Conservation (phyloP, 2,888 invertebrate species). For the Polietes domitor region DNA sequence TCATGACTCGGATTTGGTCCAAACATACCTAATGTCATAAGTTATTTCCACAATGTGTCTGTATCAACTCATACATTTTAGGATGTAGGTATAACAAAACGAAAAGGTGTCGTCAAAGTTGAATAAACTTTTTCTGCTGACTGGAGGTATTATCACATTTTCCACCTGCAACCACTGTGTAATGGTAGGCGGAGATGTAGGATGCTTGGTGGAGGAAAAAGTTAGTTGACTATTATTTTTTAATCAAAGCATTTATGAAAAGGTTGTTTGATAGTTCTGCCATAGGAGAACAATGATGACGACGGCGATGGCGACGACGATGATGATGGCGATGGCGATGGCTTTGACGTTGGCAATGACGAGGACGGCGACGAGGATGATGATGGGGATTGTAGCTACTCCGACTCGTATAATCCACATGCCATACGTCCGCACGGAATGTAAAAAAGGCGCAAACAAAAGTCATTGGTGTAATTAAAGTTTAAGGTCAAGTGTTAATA, state of each 20-base stretch:
- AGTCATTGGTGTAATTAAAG: conserved; percentile 60
- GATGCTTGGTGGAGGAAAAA: conserved; percentile 27
- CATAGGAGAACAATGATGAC: conserved; percentile 25
- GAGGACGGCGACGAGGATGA: conserved; percentile 6
- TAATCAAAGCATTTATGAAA: conserved; percentile 52
- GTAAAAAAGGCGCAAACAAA: background rate
- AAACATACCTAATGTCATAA: too few species aligned
- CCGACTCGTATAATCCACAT: background rate
- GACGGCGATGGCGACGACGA: background rate
- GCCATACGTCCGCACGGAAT: conserved; percentile 16
- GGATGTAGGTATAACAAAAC: too few species aligned
- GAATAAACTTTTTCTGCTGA: too few species aligned
- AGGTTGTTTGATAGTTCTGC: conserved; percentile 44
- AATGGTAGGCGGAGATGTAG: background rate
- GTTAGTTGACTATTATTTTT: conserved; percentile 62
- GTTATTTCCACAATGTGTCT: too few species aligned
- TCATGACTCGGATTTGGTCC: too few species aligned
- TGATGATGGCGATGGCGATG: conserved; percentile 18
- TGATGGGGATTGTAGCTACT: background rate
- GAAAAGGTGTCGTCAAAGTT: too few species aligned
- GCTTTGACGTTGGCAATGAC: conserved; percentile 12
- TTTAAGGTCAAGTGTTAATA: conserved; percentile 61
- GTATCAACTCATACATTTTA: too few species aligned
- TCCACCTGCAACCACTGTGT: background rate
- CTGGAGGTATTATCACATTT: too few species aligned